Evolutionary conservation across 2,797 vertebrate species (phyloP).

Genomic region (Tragelaphus oryx): DNA sequence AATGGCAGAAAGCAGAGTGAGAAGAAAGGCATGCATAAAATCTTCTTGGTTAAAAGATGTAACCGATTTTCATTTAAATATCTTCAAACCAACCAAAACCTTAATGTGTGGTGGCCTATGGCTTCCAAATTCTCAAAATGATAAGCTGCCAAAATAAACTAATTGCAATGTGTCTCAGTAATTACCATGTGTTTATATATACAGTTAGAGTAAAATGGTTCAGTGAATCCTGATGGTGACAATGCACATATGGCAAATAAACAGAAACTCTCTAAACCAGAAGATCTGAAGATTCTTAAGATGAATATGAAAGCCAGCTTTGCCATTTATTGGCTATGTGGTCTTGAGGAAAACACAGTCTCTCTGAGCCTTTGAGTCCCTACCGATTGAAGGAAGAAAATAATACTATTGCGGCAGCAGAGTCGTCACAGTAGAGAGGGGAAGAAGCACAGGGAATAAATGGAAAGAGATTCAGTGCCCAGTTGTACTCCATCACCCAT

Average conservation of each 20-base stretch:
- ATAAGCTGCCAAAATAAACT: conserved; percentile 56
- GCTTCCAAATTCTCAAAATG: conserved; percentile 60
- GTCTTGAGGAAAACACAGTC: neutral
- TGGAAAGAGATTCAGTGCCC: neutral
- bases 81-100: conserved; percentile 3
- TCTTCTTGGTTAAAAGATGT: conserved; percentile 12
- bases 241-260: conserved; percentile 37
- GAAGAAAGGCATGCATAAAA: neutral
- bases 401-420: neutral
- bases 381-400: neutral
- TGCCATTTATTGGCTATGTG: neutral
- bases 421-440: neutral
- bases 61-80: neutral
- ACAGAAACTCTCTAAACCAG: conserved; percentile 12
- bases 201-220: conserved; percentile 40
- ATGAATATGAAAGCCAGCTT: neutral
- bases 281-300: neutral
- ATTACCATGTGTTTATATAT: conserved; percentile 31
- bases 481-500: neutral
- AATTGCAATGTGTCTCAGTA: conserved; percentile 57
- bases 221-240: conserved; percentile 34
- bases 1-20: neutral
- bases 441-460: neutral
- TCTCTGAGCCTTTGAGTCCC: neutral
- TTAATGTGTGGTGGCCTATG: neutral